Evolutionary conservation across 2,113 vertebrate genomes (phyloP), one percentile per base, ranked within the genome.

Genomic region (Onychostruthus taczanowskii): DNA sequence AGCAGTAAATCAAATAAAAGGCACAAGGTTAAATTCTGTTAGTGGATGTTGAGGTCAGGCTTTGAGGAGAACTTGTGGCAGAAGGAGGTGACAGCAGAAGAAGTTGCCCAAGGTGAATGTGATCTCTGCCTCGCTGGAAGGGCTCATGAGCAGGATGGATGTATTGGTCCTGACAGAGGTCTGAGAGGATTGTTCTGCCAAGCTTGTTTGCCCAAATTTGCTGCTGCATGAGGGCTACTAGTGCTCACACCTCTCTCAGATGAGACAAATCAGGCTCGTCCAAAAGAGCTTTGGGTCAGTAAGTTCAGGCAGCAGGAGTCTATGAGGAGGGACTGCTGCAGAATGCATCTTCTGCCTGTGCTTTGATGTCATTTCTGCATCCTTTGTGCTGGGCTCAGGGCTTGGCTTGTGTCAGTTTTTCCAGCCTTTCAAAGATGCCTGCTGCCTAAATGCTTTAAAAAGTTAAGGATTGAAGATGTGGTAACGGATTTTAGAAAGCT

Each of bases 221-320:
- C 24, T 16, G 9, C 31, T 6, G 1, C 0, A 0, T 24, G 26
- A 16, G 26, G 9, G 28, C 1, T 1, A 33, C 5, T 1, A 7
- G 31, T 26, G 39, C 53, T 75, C 33, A 22, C 58, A 46, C 5
- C 15, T 18, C 13, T 37, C 52, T 67, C 7, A 8, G 19, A 13
- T 72, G 58, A 82, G 35, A 43, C 26, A 67, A 87, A 70, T 6
- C 20, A 78, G 39, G 24, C n/a, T 86, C 27, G 26, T 23, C 43
- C 2, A 1, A 78, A 82, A 63, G 35, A 75, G 39, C 75, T 37
- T 28, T 59, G 20, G 23, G 26, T 70, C n/a, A 73, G 50, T 27
- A 81, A 49, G 72, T 79, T 73, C 52, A 35, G 41, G 72, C 47
- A 56, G 58, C 31, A 37, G 63, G 22, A 84, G 23, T n/a, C 37